phyloP scores from a whole-genome alignment of 2,888 invertebrate species.

The Branchipolynoe longqiensis region DNA sequence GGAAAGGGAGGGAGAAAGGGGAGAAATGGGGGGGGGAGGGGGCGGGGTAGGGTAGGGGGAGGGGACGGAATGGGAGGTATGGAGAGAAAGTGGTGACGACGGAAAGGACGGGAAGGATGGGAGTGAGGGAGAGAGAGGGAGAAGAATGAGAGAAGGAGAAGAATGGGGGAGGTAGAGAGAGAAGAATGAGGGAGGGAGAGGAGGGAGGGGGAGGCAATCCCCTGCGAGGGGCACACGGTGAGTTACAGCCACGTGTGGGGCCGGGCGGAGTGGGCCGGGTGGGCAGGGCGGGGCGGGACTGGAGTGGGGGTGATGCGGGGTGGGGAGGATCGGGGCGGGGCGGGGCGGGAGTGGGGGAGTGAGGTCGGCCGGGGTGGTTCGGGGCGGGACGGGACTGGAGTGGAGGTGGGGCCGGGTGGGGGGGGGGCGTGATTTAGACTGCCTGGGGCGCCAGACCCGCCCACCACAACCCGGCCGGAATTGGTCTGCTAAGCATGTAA shows the following conservation, averaged over 20 bases:
- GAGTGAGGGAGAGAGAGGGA: too few relatives aligned
- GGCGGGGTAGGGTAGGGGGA: too few relatives aligned
- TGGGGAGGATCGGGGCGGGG: slow-evolving; percentile 10
- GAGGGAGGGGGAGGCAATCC: too few relatives aligned
- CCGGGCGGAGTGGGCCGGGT: background rate
- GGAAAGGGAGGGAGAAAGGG: too few relatives aligned
- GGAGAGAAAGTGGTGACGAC: too few relatives aligned
- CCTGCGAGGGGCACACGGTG: too few relatives aligned
- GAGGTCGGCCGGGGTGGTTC: background rate
- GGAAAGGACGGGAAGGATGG: too few relatives aligned
- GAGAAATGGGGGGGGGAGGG: too few relatives aligned
- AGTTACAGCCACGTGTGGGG: background rate
- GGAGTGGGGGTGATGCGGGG: background rate
- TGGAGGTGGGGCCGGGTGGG: slow-evolving; percentile 18
- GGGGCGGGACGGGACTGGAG: background rate
- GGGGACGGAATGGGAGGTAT: too few relatives aligned
- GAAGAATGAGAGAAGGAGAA: too few relatives aligned
- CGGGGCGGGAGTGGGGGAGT: background rate
- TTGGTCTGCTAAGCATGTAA: slow-evolving; percentile 48
- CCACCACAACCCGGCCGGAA: slow-evolving; percentile 49
- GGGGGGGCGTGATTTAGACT: slow-evolving; percentile 47
- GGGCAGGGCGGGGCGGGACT: background rate
- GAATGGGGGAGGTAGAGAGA: too few relatives aligned
- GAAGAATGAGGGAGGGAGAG: too few relatives aligned
- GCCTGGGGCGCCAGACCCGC: slow-evolving; percentile 7